These are phyloP conservation scores for Donacobius atricapilla DNA, from an alignment of 2,113 vertebrate genomes.

Conservation along the genomic window DNA sequence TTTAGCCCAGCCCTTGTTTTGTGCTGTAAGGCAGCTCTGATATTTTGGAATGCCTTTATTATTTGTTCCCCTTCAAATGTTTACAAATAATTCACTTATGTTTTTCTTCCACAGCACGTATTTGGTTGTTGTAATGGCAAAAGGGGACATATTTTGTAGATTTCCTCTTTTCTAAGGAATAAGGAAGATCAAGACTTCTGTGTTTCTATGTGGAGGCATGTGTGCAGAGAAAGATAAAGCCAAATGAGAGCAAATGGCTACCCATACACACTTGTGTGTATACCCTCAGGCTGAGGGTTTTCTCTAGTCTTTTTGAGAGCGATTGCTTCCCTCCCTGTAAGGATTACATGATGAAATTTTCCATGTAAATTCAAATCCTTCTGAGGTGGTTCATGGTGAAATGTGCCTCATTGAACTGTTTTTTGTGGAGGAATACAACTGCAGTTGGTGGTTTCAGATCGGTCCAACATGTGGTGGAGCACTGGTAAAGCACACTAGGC, in stretches of 20 bases:
- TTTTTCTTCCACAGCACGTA: not conserved
- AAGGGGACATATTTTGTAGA: not conserved
- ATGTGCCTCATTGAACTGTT: not conserved
- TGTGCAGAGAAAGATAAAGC: not conserved
- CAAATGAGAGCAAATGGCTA: not conserved
- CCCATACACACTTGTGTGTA: not conserved
- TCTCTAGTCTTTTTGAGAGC: not conserved
- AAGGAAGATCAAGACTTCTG: not conserved
- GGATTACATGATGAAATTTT: not conserved
- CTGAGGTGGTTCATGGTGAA: not conserved
- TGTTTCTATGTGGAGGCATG: not conserved
- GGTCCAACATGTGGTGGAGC: not conserved
- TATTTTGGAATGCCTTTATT: not conserved
- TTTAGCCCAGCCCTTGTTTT: not conserved
- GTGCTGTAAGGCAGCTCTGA: not conserved
- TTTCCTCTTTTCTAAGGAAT: not conserved
- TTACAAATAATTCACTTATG: not conserved
- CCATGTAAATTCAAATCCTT: not conserved
- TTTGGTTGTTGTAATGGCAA: not conserved
- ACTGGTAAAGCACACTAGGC: slow-evolving; percentile 20
- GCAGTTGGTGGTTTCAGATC: slow-evolving; percentile 11
- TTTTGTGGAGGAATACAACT: not conserved
- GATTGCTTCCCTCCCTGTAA: not conserved
- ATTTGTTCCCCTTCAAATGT: not conserved
- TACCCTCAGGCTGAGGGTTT: not conserved